phyloP scores from a whole-genome alignment of 1,140 invertebrate species.

The Tetramorium simillimum region DNA sequence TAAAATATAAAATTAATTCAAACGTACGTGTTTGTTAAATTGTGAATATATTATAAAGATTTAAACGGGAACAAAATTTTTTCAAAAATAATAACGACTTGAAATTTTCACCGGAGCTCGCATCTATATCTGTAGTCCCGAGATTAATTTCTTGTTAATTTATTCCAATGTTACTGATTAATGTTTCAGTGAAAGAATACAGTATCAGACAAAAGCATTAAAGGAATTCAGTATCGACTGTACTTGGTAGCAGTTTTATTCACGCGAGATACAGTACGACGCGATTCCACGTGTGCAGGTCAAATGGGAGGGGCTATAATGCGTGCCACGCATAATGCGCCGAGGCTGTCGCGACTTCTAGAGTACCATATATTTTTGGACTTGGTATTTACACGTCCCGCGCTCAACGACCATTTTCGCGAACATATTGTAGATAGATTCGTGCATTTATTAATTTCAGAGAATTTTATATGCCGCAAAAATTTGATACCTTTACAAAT shows the following conservation, averaged over 20 bases:
- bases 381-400: constrained; percentile 20
- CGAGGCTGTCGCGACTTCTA: background rate
- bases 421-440: constrained; percentile 47
- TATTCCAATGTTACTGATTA: background rate
- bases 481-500: constrained; percentile 13
- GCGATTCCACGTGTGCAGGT: constrained; percentile 3
- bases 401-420: background rate
- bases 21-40: background rate
- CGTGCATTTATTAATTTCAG: constrained; percentile 55
- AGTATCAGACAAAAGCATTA: constrained; percentile 4
- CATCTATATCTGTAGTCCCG: background rate
- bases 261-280: background rate
- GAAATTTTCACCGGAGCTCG: background rate
- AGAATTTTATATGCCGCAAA: constrained; percentile 43
- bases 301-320: background rate
- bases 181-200: background rate
- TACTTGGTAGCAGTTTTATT: background rate
- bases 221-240: background rate
- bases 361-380: constrained; percentile 47
- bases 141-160: background rate
- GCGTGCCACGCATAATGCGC: background rate
- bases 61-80: background rate
- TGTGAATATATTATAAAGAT: background rate
- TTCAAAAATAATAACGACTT: background rate
- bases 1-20: background rate